A percentile compares a stretch with the other conserved stretches of the same genome.
Evolutionary conservation across 2,113 vertebrate species (phyloP).

Genomic region (Odocoileus hemionus): DNA sequence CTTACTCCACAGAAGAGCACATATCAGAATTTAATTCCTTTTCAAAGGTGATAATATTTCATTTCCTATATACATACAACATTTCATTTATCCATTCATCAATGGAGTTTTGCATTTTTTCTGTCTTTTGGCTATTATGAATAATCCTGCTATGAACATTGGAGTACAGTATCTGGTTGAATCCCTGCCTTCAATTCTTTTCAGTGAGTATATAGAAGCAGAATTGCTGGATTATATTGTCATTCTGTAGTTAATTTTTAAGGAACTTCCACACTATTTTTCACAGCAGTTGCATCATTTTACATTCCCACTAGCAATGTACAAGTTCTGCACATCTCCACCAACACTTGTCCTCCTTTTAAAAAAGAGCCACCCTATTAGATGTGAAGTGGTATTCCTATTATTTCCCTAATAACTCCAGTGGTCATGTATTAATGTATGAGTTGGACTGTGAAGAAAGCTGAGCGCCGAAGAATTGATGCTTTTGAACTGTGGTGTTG

Average conservation of each 20-base stretch:
- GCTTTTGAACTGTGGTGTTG: too few relatives aligned
- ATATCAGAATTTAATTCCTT: not conserved
- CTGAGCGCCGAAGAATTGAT: too few relatives aligned
- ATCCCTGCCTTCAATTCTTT: not conserved
- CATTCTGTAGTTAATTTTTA: not conserved
- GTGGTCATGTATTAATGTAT: too few relatives aligned
- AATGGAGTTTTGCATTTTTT: not conserved
- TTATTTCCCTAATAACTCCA: not conserved
- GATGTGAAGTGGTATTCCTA: not conserved
- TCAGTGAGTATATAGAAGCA: not conserved
- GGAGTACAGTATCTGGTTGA: not conserved
- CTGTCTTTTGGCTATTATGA: not conserved
- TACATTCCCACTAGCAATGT: not conserved
- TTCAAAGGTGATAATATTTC: not conserved
- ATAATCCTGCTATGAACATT: not conserved
- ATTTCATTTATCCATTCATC: not conserved
- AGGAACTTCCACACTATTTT: not conserved
- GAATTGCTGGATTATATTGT: not conserved
- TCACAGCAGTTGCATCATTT: not conserved
- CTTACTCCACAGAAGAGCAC: not conserved
- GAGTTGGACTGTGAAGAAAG: too few relatives aligned
- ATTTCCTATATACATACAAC: not conserved
- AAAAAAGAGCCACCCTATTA: not conserved
- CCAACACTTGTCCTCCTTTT: not conserved
- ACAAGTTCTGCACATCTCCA: not conserved